Evolutionary conservation across 2,113 vertebrate species (phyloP).

Genomic region (Chascanopsetta lugubris): DNA sequence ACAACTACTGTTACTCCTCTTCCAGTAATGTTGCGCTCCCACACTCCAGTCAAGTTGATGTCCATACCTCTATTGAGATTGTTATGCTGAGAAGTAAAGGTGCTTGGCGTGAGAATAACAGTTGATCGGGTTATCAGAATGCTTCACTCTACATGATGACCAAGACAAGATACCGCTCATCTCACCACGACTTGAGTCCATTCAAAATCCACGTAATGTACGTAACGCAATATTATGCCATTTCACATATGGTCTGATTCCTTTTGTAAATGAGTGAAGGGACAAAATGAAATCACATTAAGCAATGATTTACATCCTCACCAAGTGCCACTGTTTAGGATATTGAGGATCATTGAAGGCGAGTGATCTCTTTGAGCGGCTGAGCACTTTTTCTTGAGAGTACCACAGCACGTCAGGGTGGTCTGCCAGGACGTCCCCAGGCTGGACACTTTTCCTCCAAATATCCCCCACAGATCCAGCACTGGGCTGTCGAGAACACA

Average conservation of each 20-base stretch:
- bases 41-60: constrained; percentile 95
- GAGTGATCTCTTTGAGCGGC: constrained; percentile 89
- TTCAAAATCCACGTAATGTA: too few species aligned
- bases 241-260: too few species aligned
- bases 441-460: constrained; percentile 53
- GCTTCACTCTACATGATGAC: too few species aligned
- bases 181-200: too few species aligned
- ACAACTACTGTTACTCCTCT: constrained; percentile 93
- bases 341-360: constrained; percentile 95
- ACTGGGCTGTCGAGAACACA: constrained; percentile 67
- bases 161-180: too few species aligned
- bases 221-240: too few species aligned
- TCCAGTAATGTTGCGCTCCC: constrained; percentile 95
- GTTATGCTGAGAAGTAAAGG: constrained; percentile 84
- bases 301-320: constrained; percentile 71
- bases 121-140: too few species aligned
- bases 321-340: constrained; percentile 96
- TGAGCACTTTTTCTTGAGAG: constrained; percentile 88
- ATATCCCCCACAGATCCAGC: constrained; percentile 8
- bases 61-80: constrained; percentile 87
- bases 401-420: constrained; percentile 91
- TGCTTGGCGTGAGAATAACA: neutral
- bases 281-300: neutral
- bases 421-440: constrained; percentile 78
- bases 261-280: too few species aligned